Conservation (phyloP, 2,113 vertebrate species). For the Emydura subglobosa region DNA sequence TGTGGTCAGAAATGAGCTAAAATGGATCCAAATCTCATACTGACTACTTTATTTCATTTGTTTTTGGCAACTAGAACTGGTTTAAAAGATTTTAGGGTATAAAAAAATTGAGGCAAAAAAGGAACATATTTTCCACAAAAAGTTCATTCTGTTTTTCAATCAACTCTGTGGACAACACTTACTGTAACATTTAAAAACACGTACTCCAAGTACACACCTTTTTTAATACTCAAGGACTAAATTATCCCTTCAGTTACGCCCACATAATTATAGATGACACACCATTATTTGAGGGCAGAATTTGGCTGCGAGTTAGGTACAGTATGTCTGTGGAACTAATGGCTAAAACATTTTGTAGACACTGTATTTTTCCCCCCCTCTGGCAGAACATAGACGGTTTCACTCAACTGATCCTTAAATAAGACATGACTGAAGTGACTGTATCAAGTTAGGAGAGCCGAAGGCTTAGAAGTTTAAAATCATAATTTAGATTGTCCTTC, state of each 20-base stretch:
- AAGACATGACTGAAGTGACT: neutral
- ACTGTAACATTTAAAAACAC: neutral
- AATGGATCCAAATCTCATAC: slow-evolving; percentile 1
- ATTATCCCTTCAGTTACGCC: neutral
- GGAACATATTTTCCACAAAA: neutral
- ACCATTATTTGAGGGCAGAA: neutral
- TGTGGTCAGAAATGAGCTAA: slow-evolving; percentile 27
- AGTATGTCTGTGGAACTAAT: slow-evolving; percentile 41
- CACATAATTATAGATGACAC: slow-evolving; percentile 13
- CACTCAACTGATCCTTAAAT: neutral
- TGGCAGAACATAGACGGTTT: slow-evolving; percentile 17
- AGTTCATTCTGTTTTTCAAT: neutral
- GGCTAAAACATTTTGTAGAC: slow-evolving; percentile 18
- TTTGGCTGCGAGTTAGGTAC: slow-evolving; percentile 34
- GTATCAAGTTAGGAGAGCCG: neutral
- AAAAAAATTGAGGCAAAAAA: neutral
- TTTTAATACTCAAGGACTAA: neutral
- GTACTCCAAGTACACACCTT: neutral
- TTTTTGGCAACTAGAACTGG: slow-evolving; percentile 12
- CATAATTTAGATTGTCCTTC: neutral
- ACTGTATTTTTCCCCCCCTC: neutral
- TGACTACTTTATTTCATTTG: slow-evolving; percentile 38
- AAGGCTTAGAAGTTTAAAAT: neutral
- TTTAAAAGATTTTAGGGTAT: neutral
- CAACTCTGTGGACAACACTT: neutral